phyloP scores from a whole-genome alignment of 1,140 invertebrate species.

The Platorchestia sp. region DNA sequence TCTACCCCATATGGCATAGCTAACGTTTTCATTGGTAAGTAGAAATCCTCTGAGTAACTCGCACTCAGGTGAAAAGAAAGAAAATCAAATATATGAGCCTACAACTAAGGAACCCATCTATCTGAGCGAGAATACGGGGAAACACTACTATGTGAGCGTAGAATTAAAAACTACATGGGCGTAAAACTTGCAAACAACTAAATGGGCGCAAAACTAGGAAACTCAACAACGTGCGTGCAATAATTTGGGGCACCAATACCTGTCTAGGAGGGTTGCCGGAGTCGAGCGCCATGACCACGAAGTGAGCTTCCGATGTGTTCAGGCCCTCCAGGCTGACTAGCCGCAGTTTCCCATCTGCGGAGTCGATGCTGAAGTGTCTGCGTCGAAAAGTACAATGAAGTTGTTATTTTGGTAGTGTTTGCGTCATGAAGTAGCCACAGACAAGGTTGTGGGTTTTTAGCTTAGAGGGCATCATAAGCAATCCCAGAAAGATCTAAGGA shows the following conservation, averaged over 20 bases:
- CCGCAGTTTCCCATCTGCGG: slow-evolving; percentile 58
- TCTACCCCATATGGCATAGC: not conserved
- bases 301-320: slow-evolving; percentile 77
- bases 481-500: too few relatives aligned
- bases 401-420: too few relatives aligned
- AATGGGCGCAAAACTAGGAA: too few relatives aligned
- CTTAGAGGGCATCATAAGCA: too few relatives aligned
- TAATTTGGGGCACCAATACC: slow-evolving; percentile 68
- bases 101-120: too few relatives aligned
- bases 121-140: too few relatives aligned
- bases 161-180: too few relatives aligned
- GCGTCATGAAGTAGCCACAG: too few relatives aligned
- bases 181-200: too few relatives aligned
- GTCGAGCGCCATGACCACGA: slow-evolving; percentile 85
- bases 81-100: too few relatives aligned
- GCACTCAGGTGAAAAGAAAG: not conserved
- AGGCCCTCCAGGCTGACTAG: slow-evolving; percentile 64
- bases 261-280: slow-evolving; percentile 81
- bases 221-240: not conserved
- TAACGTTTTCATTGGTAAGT: not conserved
- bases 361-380: slow-evolving; percentile 74
- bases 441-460: too few relatives aligned
- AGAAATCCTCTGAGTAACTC: not conserved
- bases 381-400: slow-evolving; percentile 60
- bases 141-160: too few relatives aligned